These are phyloP conservation scores for Echiichthys vipera DNA, from an alignment of 2,797 vertebrate species.

Conservation along the genomic window DNA sequence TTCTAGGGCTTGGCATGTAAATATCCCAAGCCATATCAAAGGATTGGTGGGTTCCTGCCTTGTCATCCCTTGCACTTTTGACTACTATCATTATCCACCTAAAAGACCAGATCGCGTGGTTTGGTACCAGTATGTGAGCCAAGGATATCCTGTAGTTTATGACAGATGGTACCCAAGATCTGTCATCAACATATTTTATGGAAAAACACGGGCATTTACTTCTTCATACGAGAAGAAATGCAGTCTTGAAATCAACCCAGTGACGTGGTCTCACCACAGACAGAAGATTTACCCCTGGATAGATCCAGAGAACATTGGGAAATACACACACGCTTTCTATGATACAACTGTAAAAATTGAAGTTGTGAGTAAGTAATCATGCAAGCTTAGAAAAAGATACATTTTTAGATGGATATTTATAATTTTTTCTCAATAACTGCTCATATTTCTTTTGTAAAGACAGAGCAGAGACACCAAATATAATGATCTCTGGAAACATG, in stretches of 20 bases:
- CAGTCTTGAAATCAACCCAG: conserved; percentile 56
- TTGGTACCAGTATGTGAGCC: conserved; percentile 67
- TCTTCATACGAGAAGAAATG: not conserved
- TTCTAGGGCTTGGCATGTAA: conserved; percentile 58
- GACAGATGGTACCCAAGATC: fast-evolving
- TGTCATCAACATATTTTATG: conserved; percentile 42
- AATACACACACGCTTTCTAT: conserved; percentile 40
- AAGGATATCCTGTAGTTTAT: conserved; percentile 68
- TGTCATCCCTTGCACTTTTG: conserved; percentile 73
- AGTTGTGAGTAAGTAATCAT: conserved; percentile 49
- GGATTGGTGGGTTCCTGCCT: conserved; percentile 69
- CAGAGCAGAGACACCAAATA: not conserved
- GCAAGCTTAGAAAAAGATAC: not conserved
- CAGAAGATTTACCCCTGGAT: conserved; percentile 76
- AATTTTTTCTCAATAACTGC: not conserved
- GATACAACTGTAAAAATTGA: conserved; percentile 67
- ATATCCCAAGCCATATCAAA: conserved; percentile 50
- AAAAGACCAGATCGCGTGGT: conserved; percentile 34
- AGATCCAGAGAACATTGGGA: conserved; percentile 70
- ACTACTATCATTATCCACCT: conserved; percentile 56
- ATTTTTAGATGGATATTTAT: not conserved
- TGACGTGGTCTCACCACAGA: conserved; percentile 38
- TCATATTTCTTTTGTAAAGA: conserved; percentile 32
- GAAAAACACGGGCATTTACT: not conserved
- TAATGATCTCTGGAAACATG: conserved; percentile 32